phyloP scores from a whole-genome alignment of 2,113 vertebrate genomes.

The Anarrhichthys ocellatus region DNA sequence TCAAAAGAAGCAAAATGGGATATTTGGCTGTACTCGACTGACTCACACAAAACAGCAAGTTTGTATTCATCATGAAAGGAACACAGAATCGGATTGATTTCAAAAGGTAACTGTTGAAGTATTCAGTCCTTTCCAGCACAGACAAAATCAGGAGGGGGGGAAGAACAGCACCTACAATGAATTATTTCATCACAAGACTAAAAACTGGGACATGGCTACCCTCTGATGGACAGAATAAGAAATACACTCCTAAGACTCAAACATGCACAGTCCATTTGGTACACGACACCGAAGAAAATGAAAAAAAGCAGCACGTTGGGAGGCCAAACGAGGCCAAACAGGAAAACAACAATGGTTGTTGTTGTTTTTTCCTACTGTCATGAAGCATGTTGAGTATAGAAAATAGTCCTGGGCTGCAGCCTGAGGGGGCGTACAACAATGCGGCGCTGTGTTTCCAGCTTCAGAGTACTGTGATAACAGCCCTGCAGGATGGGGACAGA shows the following conservation, averaged over 20 bases:
- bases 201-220: constrained; percentile 25
- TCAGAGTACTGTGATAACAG: constrained; percentile 30
- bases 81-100: background rate
- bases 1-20: background rate
- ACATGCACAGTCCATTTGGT: constrained; percentile 5
- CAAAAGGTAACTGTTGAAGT: constrained; percentile 9
- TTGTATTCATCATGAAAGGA: background rate
- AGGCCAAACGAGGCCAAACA: constrained; percentile 28
- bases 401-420: constrained; percentile 7
- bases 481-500: constrained; percentile 12
- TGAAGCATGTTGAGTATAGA: constrained; percentile 14
- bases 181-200: constrained; percentile 15
- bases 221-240: constrained; percentile 52
- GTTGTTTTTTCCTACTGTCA: background rate
- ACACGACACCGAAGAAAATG: constrained; percentile 12
- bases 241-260: constrained; percentile 21
- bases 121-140: background rate
- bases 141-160: background rate
- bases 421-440: constrained; percentile 46
- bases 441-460: constrained; percentile 37
- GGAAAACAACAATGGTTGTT: constrained; percentile 4
- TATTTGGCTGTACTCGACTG: background rate
- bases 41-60: background rate
- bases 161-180: background rate
- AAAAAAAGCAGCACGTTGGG: constrained; percentile 19